Evolutionary conservation across 2,888 invertebrate genomes (phyloP).

Genomic region (Chaetogeoica ovagalla): DNA sequence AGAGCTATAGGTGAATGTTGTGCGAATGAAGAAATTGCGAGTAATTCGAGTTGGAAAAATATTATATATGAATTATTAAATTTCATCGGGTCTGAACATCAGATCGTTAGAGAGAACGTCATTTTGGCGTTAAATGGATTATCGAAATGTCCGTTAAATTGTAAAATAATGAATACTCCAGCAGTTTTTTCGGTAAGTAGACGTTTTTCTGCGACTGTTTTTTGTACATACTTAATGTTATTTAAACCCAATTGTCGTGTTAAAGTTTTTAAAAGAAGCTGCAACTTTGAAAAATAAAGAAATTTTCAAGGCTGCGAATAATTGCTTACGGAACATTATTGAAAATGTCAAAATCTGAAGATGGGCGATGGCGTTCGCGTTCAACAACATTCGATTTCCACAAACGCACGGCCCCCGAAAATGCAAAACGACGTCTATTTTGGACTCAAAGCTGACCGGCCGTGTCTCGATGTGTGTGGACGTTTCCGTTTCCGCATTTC

Average conservation of each 20-base stretch:
- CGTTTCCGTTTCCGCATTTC: slow-evolving; percentile 39
- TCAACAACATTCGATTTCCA: slow-evolving; percentile 12
- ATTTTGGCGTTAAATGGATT: slow-evolving; percentile 24
- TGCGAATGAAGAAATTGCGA: neutral
- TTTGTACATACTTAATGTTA: neutral
- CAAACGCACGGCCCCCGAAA: neutral
- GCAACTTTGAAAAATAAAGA: neutral
- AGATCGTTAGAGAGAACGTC: slow-evolving; percentile 5
- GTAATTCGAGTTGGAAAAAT: neutral
- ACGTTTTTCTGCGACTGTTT: too few species aligned
- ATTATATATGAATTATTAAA: neutral
- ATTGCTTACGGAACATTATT: slow-evolving; percentile 25
- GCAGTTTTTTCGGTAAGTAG: slow-evolving; percentile 19
- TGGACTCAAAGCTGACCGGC: too few species aligned
- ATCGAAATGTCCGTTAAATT: slow-evolving; percentile 22
- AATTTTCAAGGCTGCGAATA: neutral
- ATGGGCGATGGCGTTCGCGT: too few species aligned
- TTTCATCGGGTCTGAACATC: neutral
- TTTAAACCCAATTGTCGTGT: neutral
- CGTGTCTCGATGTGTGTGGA: slow-evolving; percentile 1
- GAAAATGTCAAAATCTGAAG: too few species aligned
- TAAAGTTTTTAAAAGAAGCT: slow-evolving; percentile 23
- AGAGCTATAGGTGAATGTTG: slow-evolving; percentile 40
- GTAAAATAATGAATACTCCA: slow-evolving; percentile 10
- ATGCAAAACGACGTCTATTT: slow-evolving; percentile 35